Base-by-base conservation (phyloP, 2,113 vertebrate species). In the Zosterops pallidus region DNA sequence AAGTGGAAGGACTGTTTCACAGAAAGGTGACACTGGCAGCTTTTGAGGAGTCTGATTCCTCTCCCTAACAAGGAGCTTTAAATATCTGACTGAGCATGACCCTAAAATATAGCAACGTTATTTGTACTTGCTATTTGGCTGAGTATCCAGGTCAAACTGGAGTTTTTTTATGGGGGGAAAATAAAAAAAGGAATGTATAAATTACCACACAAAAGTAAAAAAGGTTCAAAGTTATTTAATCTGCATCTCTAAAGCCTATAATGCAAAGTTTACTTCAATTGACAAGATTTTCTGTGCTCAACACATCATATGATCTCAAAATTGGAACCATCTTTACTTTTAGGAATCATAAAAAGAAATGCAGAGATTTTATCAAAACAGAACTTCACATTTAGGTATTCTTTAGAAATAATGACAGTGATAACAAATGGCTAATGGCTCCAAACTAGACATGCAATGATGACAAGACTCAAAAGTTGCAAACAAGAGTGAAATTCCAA, bases 351-450 rank as follows among this genome's bases (percentile, higher is more conserved):
- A 33, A 85, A 62, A 74, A 57, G 8, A 85, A 2, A 31, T 55
- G 19, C 9, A 65, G 44, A 63, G 33, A 47, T 89, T 60, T 84
- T 55, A 55, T 41, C 19, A 49, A 67, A 76, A 25, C 8, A 29
- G 28, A 89, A 59, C 11, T 79, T 22, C 19, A 14, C 14, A 14
- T 71, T 83, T 22, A 72, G 22, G 3, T 50, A 28, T 46, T 59
- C 6, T 69, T 17, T 76, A 50, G 44, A 89, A 41, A 18, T 47
- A 80, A 75, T 21, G 47, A 14, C 13, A 62, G 9, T 17, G 35
- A 17, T 21, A 59, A 59, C 0, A 0, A 50, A 50, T 50, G 13
- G 25, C 25, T 50, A 31, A 67, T 57, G 31, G 7, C 17, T 76
- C 49, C 35, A 57, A 29, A 67, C 9, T 15, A 53, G 59, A 56